These are phyloP conservation scores for Peromyscus eremicus DNA, from an alignment of 2,797 vertebrate genomes.

Conservation along the genomic window DNA sequence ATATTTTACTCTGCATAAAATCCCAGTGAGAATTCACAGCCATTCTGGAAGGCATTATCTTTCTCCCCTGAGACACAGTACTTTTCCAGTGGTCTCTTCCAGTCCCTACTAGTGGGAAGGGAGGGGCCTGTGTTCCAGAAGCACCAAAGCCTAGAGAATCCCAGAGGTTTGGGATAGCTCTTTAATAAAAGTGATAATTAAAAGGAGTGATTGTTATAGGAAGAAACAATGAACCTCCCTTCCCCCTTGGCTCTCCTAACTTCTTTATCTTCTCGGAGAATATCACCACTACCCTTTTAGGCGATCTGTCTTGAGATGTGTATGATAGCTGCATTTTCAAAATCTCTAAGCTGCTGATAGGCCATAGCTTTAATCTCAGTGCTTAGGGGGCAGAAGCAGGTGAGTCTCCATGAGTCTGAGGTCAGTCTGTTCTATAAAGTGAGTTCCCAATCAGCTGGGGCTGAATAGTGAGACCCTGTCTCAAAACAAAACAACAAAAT, in stretches of 20 bases:
- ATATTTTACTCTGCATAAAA: slow-evolving; percentile 44
- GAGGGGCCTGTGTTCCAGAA: background rate
- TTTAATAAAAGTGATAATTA: slow-evolving; percentile 50
- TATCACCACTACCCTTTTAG: background rate
- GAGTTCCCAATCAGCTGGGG: background rate
- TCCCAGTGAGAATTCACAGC: background rate
- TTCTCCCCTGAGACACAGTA: background rate
- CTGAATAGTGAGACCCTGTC: background rate
- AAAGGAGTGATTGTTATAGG: background rate
- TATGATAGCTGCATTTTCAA: background rate
- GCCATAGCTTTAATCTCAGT: background rate
- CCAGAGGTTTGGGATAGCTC: background rate
- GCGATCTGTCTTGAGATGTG: background rate
- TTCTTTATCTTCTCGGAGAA: slow-evolving; percentile 49
- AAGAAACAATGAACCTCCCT: background rate
- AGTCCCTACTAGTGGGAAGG: background rate
- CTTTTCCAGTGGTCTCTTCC: background rate
- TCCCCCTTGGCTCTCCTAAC: slow-evolving; percentile 14
- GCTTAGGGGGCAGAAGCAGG: too few species aligned
- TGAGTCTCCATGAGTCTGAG: background rate
- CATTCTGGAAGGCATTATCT: background rate
- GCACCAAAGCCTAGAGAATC: background rate
- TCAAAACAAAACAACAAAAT: background rate
- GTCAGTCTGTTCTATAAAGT: background rate
- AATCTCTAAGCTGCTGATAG: background rate